Conservation (phyloP, 2,888 invertebrate genomes). For the Disparrhopalites patrizii region DNA sequence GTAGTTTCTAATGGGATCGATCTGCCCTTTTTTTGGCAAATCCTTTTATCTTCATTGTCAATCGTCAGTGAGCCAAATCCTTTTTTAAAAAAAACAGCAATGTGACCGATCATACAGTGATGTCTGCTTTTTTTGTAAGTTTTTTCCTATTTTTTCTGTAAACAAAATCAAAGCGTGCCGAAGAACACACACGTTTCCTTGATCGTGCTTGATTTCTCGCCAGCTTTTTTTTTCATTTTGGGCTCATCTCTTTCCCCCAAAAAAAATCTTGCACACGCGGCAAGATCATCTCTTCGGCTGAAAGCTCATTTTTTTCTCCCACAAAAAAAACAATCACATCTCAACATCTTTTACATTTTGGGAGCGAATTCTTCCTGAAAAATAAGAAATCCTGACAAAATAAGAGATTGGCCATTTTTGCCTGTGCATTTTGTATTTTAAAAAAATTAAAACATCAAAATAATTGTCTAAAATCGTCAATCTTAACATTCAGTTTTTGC, state of each 20-base stretch:
- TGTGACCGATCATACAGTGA: neutral
- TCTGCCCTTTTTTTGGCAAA: neutral
- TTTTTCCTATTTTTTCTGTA: slow-evolving; percentile 18
- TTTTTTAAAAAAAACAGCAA: neutral
- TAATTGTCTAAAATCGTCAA: too few species aligned
- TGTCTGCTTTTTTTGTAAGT: too few species aligned
- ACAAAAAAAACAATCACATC: neutral
- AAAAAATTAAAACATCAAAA: too few species aligned
- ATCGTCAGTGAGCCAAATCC: neutral
- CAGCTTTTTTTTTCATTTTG: neutral
- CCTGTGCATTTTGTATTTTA: too few species aligned
- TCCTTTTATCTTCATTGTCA: slow-evolving; percentile 1
- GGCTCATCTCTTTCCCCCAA: neutral
- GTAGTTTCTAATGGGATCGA: too few species aligned
- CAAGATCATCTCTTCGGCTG: too few species aligned
- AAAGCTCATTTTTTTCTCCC: too few species aligned
- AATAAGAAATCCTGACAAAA: too few species aligned
- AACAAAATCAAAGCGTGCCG: slow-evolving; percentile 25
- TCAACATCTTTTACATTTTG: too few species aligned
- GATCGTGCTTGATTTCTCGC: slow-evolving; percentile 22
- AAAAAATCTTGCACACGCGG: neutral
- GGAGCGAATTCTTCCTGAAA: too few species aligned
- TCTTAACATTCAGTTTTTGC: too few species aligned
- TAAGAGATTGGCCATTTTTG: too few species aligned
- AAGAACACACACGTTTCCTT: slow-evolving; percentile 24